Evolutionary conservation across 2,888 invertebrate species (phyloP), one percentile per base, ranked within the genome.

Genomic region (Eristalinus aeneus): DNA sequence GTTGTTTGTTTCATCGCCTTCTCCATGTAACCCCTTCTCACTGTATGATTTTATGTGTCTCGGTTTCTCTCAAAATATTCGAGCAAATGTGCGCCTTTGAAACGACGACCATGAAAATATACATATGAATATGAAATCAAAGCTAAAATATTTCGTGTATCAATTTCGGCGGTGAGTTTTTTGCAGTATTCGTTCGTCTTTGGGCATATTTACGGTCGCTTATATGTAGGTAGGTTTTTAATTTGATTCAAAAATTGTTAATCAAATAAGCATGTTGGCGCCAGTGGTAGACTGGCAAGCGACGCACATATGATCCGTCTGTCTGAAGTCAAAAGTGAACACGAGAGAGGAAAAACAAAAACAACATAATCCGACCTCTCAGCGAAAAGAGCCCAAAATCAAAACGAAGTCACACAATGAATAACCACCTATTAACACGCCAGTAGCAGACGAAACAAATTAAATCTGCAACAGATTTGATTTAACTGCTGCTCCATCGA

Each of bases 241-340:
- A 83, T 83, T 73, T 46, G 67, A 82, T 82, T 77, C 73, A 75
- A 81, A 72, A 53, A 76, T 73, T 76, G 76, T 77, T 82, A 82
- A 86, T 86, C 71, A 86, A 82, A 82, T 82, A 86, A 86, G 36
- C 86, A 86, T 78, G 77, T 82, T 86, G 86, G 86, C 86, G 86
- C 86, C 86, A 78, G 74, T 82, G 71, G 64, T 77, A 81, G 72
- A 73, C 74, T 58, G 75, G 60, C 63, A 56, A 69, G 69, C 27
- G 27, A 27, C 27, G 27, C 63, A 81, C 63, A 68, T 12, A 63
- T 54, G 67, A 73, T 46, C n/a, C 39, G 12, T 39, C 39, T 46
- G 46, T 46, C 46, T 46, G 46, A 16, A 39, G 16, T 8, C 46
- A 46, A 4, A 46, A 8, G 46, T 6, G 46, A 46, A n/a, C 46